Evolutionary conservation across 2,113 vertebrate species (phyloP).

Genomic region (Lophotis ruficrista): DNA sequence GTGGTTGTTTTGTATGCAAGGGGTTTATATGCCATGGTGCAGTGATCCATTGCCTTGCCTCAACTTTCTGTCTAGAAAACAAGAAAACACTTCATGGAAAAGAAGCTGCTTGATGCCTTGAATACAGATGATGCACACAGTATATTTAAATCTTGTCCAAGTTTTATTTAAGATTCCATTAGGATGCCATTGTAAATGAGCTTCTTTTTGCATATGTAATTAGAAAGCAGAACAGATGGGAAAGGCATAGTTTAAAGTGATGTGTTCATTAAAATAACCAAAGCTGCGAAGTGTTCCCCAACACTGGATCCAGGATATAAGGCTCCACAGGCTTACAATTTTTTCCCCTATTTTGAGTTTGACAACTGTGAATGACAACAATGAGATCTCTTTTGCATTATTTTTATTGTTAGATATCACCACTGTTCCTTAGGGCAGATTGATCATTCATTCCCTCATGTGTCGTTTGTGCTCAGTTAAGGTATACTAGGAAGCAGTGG

Average conservation of each 20-base stretch:
- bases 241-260: constrained; percentile 61
- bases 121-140: not conserved
- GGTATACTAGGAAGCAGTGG: not conserved
- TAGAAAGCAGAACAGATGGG: constrained; percentile 64
- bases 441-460: not conserved
- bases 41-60: not conserved
- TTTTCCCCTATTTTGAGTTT: not conserved
- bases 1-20: not conserved
- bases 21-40: not conserved
- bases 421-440: not conserved
- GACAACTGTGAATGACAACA: not conserved
- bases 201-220: constrained; percentile 49
- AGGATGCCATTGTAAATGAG: constrained; percentile 39
- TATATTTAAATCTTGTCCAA: not conserved
- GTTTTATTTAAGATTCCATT: constrained; percentile 43
- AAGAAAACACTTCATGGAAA: not conserved
- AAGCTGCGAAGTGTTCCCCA: constrained; percentile 44
- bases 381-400: not conserved
- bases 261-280: constrained; percentile 69
- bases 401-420: constrained; percentile 17
- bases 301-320: not conserved
- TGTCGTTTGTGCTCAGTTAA: constrained; percentile 1
- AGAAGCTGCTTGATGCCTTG: not conserved
- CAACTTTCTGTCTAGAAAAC: not conserved
- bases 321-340: not conserved